Percentiles rank a stretch among this genome's conserved stretches.
These are phyloP conservation scores for Carassius gibelio DNA, from an alignment of 2,113 vertebrate genomes.

Conservation along the genomic window DNA sequence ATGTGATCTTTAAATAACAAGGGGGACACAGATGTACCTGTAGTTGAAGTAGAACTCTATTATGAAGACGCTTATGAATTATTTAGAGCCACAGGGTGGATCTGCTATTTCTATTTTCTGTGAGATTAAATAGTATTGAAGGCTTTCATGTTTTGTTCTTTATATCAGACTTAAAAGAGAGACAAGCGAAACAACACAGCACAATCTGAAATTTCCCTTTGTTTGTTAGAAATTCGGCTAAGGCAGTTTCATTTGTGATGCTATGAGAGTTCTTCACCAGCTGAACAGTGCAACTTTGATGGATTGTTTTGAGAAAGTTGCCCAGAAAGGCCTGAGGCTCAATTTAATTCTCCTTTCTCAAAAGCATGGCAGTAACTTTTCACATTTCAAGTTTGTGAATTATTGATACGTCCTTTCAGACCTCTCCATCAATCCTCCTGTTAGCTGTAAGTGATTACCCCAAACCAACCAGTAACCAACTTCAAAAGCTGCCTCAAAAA, in stretches of 20 bases:
- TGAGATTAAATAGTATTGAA: background rate
- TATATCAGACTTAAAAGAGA: background rate
- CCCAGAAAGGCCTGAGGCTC: constrained; percentile 22
- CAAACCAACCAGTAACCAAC: constrained; percentile 36
- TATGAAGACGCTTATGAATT: background rate
- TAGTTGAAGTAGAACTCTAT: background rate
- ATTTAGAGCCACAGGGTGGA: background rate
- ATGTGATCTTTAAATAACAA: background rate
- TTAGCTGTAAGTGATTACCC: constrained; percentile 34
- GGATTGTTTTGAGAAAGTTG: constrained; percentile 42
- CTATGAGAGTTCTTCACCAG: background rate
- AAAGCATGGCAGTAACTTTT: constrained; percentile 40
- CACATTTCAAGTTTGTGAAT: constrained; percentile 46
- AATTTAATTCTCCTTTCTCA: constrained; percentile 43
- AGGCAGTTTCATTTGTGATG: background rate
- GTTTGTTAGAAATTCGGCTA: background rate
- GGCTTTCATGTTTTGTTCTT: background rate
- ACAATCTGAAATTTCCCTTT: background rate
- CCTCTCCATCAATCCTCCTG: constrained; percentile 31
- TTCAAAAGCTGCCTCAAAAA: constrained; percentile 34
- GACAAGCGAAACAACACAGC: background rate
- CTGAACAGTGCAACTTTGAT: constrained; percentile 18
- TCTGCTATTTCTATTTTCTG: background rate
- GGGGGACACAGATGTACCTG: background rate
- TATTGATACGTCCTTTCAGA: constrained; percentile 40